A percentile compares a stretch with the other conserved stretches of the same genome.
Evolutionary conservation across 2,113 vertebrate genomes (phyloP).

Genomic region (Garra rufa): DNA sequence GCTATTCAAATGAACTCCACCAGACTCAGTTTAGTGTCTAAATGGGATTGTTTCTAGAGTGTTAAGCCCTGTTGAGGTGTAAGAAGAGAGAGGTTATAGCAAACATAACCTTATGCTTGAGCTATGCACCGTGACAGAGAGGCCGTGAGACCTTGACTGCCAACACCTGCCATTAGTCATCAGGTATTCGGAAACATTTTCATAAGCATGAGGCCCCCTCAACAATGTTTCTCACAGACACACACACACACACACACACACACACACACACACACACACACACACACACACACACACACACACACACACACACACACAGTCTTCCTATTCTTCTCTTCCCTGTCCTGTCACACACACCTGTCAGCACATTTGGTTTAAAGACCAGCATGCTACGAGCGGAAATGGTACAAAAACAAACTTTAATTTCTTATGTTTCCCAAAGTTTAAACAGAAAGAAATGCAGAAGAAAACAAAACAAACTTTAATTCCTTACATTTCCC

Average conservation of each 20-base stretch:
- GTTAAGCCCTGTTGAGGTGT: slow-evolving; percentile 37
- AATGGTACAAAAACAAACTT: slow-evolving; percentile 66
- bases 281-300: slow-evolving; percentile 43
- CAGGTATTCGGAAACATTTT: slow-evolving; percentile 76
- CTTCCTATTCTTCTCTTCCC: slow-evolving; percentile 63
- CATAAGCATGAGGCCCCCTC: slow-evolving; percentile 64
- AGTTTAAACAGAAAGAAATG: slow-evolving; percentile 25
- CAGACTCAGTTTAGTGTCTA: slow-evolving; percentile 27
- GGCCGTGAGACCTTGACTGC: slow-evolving; percentile 65
- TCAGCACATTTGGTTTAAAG: slow-evolving; percentile 68
- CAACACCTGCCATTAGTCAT: slow-evolving; percentile 77
- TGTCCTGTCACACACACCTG: slow-evolving; percentile 72
- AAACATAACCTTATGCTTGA: slow-evolving; percentile 63
- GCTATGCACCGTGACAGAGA: slow-evolving; percentile 63
- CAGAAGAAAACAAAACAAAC: slow-evolving; percentile 24
- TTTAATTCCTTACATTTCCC: neutral
- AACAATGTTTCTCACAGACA: slow-evolving; percentile 1
- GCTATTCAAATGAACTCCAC: slow-evolving; percentile 25
- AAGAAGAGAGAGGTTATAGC: slow-evolving; percentile 34
- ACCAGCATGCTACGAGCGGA: slow-evolving; percentile 56
- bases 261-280: slow-evolving; percentile 40
- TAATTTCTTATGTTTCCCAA: slow-evolving; percentile 66
- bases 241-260: slow-evolving; percentile 36
- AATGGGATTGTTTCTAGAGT: slow-evolving; percentile 36
- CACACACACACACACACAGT: slow-evolving; percentile 34